phyloP scores from a whole-genome alignment of 2,113 vertebrate species.

The Cyprinus carpio region DNA sequence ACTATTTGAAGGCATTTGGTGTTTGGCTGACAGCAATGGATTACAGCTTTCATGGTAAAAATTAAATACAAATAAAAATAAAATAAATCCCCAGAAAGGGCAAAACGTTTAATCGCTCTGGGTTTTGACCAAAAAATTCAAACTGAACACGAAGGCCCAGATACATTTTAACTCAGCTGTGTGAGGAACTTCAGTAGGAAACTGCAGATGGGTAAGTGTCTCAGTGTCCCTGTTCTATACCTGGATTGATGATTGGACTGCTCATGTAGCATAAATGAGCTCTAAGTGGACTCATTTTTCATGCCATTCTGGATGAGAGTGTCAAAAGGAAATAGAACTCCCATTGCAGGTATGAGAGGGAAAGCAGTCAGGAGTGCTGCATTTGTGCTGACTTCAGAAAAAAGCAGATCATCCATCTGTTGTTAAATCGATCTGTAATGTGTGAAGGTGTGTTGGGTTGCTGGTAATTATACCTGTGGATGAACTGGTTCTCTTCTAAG shows the following conservation, averaged over 20 bases:
- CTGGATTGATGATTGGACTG: conserved; percentile 68
- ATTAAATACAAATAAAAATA: too few species aligned
- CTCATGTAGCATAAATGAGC: conserved; percentile 60
- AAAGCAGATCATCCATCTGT: conserved; percentile 34
- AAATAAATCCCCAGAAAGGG: neutral
- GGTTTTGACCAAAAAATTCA: neutral
- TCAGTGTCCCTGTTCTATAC: conserved; percentile 55
- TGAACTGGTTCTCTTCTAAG: conserved; percentile 98
- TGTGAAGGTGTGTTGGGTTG: neutral
- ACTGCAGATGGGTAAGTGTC: conserved; percentile 28
- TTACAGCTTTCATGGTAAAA: neutral
- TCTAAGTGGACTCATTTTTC: conserved; percentile 68
- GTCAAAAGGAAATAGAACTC: conserved; percentile 44
- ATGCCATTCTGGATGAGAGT: conserved; percentile 53
- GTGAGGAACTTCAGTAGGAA: neutral
- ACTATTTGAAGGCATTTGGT: neutral
- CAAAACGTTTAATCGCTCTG: neutral
- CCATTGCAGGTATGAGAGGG: conserved; percentile 30
- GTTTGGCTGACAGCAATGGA: neutral
- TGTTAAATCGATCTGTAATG: conserved; percentile 5
- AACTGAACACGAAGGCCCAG: neutral
- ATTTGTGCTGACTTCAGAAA: conserved; percentile 39
- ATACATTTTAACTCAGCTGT: neutral
- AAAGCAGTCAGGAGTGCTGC: neutral
- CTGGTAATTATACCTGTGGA: conserved; percentile 84